Percentiles rank a stretch among this genome's conserved stretches.
These are phyloP conservation scores for Catocala sponsa DNA, from an alignment of 2,888 invertebrate species.

Conservation along the genomic window DNA sequence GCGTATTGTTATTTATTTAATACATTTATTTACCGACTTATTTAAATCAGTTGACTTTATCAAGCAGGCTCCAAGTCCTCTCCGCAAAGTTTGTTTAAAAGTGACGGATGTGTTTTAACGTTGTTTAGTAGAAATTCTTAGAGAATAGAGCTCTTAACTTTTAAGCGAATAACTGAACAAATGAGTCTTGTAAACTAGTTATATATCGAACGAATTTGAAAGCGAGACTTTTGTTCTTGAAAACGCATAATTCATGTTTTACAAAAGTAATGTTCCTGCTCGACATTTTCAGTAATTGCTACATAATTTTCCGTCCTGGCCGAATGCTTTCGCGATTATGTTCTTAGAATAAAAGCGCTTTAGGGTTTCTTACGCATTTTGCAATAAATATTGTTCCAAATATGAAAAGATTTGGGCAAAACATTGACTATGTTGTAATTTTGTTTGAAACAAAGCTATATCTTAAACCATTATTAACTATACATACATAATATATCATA, in stretches of 20 bases:
- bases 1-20: no score
- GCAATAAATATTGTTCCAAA: no score
- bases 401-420: no score
- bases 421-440: no score
- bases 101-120: constrained; percentile 22
- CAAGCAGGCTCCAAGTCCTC: constrained; percentile 13
- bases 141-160: constrained; percentile 12
- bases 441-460: no score
- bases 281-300: constrained; percentile 53
- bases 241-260: constrained; percentile 36
- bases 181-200: constrained; percentile 15
- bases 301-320: constrained; percentile 50
- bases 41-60: no score
- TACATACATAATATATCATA: no score
- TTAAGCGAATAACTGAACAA: constrained; percentile 21
- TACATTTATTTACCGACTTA: no score
- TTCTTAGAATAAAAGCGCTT: constrained; percentile 39
- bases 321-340: constrained; percentile 39
- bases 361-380: constrained; percentile 13
- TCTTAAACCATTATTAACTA: no score
- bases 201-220: constrained; percentile 18
- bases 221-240: constrained; percentile 26
- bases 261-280: constrained; percentile 42
- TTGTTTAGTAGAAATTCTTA: constrained; percentile 18
- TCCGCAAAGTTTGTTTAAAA: constrained; percentile 23